Evolutionary conservation across 2,113 vertebrate genomes (phyloP).

Genomic region (Ammodramus savannarum): DNA sequence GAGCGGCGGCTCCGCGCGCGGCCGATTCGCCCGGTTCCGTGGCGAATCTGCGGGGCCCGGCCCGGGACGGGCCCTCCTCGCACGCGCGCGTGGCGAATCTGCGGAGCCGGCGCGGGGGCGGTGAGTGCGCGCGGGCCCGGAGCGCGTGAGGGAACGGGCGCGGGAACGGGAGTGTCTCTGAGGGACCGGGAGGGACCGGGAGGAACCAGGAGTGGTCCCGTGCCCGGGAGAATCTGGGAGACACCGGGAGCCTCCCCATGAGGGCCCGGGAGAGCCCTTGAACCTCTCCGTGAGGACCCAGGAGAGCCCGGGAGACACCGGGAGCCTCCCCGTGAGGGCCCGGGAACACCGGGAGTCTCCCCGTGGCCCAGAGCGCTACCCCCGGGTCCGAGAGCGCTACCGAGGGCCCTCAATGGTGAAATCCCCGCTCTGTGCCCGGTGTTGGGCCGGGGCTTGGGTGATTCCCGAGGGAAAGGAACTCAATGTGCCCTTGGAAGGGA

Average conservation of each 20-base stretch:
- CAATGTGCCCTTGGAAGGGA: background rate
- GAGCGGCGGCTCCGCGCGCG: no score
- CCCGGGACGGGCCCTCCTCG: no score
- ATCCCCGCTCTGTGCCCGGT: background rate
- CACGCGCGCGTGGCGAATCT: background rate
- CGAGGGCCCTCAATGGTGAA: rapidly evolving
- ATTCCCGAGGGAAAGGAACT: rapidly evolving
- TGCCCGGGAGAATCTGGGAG: background rate
- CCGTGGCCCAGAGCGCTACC: no score
- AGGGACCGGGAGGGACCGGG: background rate
- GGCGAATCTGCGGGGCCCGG: background rate
- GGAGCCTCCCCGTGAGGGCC: no score
- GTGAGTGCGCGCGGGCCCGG: background rate
- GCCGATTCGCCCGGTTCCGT: background rate
- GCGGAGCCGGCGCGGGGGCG: background rate
- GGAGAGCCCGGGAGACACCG: background rate
- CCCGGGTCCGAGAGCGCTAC: no score
- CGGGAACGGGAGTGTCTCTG: background rate
- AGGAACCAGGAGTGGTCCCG: background rate
- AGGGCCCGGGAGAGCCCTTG: background rate
- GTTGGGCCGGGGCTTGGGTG: background rate
- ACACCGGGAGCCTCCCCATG: rapidly evolving
- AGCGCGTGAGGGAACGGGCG: background rate
- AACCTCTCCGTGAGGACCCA: rapidly evolving
- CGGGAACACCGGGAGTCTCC: no score